Base-by-base conservation (phyloP, 2,113 vertebrate genomes). In the Nansenia antarctica region DNA sequence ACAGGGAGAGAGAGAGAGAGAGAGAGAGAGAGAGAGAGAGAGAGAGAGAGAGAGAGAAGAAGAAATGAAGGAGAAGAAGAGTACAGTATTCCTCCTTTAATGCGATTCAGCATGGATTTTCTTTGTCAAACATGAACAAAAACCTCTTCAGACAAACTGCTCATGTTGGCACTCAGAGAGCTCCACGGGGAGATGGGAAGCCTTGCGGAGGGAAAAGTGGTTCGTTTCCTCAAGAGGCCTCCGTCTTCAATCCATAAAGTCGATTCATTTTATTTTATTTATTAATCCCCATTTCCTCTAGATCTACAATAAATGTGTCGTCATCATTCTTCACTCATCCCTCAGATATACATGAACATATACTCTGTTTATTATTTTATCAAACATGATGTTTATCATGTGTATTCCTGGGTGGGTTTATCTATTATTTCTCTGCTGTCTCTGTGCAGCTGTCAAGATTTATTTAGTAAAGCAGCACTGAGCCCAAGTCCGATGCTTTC, bases 101-200 rank as follows among this genome's bases (percentile, higher is more conserved):
- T 69, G 27, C 31, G 62, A 70, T 74, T 61, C 12, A 18, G 62
- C 49, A 24, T 55, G 8, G 27, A 76, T 72, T 72, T 42, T 11
- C 24, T 72, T 70, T 80, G 64, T 73, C 20, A 61, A 66, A 70
- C 47, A 61, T 45, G 57, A 78, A 62, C 62, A 78, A 69, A 67
- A 70, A 57, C 32, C 35, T 62, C 65, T 65, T 65, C 11, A 79
- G 67, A 69, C 42, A 34, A 45, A 34, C 57, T 61, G 26, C 26
- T 64, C 29, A 62, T 69, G 76, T 60, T 2, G 12, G 35, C 32
- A 66, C 35, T 30, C 58, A 70, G 52, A 65, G 52, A 53, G 24
- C 9, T 68, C 45, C 34, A 64, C 11, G 0, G 74, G 30, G 72
- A 67, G n/a, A 49, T 42, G 26, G 54, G 45, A 42, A 57, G 61